Conservation (phyloP, 2,888 invertebrate species). For the Caenorhabditis imperialis region DNA sequence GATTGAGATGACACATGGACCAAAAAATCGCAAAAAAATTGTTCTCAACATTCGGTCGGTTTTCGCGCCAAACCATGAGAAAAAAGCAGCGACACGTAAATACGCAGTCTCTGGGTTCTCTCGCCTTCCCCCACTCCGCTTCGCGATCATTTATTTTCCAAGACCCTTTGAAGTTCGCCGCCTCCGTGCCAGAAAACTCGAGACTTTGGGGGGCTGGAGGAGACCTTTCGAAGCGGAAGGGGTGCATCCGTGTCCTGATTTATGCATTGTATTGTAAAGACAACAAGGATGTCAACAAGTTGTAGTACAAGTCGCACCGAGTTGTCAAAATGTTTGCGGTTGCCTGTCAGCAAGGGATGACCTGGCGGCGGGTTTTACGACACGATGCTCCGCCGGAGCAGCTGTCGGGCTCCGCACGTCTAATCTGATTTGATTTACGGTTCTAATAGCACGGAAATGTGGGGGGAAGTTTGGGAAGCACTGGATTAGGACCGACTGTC, state of each 20-base stretch:
- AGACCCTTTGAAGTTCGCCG: constrained; percentile 36
- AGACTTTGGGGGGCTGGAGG: background rate
- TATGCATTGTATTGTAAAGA: background rate
- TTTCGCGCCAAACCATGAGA: constrained; percentile 8
- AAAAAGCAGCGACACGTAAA: constrained; percentile 16
- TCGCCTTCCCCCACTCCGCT: constrained; percentile 16
- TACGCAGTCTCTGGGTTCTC: constrained; percentile 5
- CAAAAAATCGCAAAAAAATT: background rate
- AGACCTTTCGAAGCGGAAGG: background rate
- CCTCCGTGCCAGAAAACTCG: constrained; percentile 45
- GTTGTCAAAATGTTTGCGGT: constrained; percentile 47
- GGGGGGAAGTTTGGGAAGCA: background rate
- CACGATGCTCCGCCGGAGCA: constrained; percentile 5
- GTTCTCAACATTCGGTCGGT: background rate
- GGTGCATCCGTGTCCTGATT: constrained; percentile 25
- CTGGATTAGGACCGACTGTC: background rate
- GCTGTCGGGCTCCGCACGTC: constrained; percentile 8
- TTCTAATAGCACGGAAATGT: constrained; percentile 1
- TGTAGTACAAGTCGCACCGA: constrained; percentile 26
- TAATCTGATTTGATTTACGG: constrained; percentile 57
- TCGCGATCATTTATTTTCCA: constrained; percentile 43
- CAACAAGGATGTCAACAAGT: constrained; percentile 17
- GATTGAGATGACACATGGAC: background rate
- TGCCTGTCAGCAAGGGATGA: constrained; percentile 2
- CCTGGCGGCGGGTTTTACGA: constrained; percentile 16